Base-by-base conservation (phyloP, 2,113 vertebrate genomes). In the Saimiri boliviensis region DNA sequence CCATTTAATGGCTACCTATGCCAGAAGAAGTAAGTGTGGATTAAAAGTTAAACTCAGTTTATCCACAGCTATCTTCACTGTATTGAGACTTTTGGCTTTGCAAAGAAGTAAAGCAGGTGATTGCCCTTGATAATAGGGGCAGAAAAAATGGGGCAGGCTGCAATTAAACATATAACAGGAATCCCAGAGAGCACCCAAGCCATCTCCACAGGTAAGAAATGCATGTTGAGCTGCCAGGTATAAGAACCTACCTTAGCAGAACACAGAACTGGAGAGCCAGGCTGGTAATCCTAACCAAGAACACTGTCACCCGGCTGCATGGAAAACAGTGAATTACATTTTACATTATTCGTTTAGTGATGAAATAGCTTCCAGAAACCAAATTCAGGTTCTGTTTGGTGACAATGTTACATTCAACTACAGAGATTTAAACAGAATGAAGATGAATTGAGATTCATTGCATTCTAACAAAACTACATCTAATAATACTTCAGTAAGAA, bases 211-310 rank as follows among this genome's bases (percentile, higher is more conserved):
- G 93, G n/a, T 83, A 83, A 97, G 92, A 66, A 52, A n/a, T 3
- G 14, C 37, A 1, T 10, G n/a, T 81, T 10, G 8, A 8, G 74
- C 37, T 54, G 20, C 23, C 6, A 0, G 40, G 9, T 1, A 4
- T 32, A 13, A 25, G 70, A 17, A 63, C 94, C 87, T 52, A 98
- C 98, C 98, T 89, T 3, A 98, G 86, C 40, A 98, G 96, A 7
- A 98, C 56, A 0, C 93, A 98, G 40, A 98, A 66, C 93, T 98
- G 97, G 56, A 98, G 96, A 2, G 17, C 25, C 52, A 97, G 86
- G 3, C 63, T 3, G 10, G 66, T 5, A 4, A 54, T 45, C n/a
- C 94, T 98, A 20, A 79, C 23, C 37, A 96, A 16, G 35, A 97
- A 11, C 54, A 96, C 73, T 0, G 92, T 94, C 81, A 91, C 94